phyloP scores from a whole-genome alignment of 2,888 invertebrate species.

The Chrysomela aeneicollis region DNA sequence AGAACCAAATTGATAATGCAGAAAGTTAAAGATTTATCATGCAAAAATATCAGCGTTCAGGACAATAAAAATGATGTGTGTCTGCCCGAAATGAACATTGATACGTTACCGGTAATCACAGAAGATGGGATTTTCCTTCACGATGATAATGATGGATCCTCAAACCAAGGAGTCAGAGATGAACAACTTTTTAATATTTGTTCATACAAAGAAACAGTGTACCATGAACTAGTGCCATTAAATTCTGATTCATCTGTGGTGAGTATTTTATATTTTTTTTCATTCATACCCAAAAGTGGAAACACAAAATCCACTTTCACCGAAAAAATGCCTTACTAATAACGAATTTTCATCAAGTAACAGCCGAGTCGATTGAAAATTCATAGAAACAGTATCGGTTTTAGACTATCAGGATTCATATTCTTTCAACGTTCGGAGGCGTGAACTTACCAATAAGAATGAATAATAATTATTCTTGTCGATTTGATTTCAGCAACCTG shows the following conservation, averaged over 20 bases:
- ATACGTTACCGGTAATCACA: conserved; percentile 3
- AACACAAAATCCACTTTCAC: neutral
- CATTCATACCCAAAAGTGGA: neutral
- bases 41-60: neutral
- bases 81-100: conserved; percentile 1
- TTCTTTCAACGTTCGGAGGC: too few relatives aligned
- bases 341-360: neutral
- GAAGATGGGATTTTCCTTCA: neutral
- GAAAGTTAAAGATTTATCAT: neutral
- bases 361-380: too few relatives aligned
- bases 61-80: conserved; percentile 4
- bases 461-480: neutral
- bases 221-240: conserved; percentile 13
- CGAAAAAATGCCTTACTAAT: conserved; percentile 4
- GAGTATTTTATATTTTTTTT: conserved; percentile 5
- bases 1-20: too few relatives aligned
- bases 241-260: conserved; percentile 7
- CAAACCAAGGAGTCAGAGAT: neutral
- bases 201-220: neutral
- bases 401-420: too few relatives aligned
- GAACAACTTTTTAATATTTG: conserved; percentile 5
- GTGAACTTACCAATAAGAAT: too few relatives aligned
- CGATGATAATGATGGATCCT: too few relatives aligned
- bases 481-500: conserved; percentile 15
- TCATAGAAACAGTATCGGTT: too few relatives aligned